Evolutionary conservation across 1,140 invertebrate species (phyloP).

Genomic region (Eriosoma lanigerum): DNA sequence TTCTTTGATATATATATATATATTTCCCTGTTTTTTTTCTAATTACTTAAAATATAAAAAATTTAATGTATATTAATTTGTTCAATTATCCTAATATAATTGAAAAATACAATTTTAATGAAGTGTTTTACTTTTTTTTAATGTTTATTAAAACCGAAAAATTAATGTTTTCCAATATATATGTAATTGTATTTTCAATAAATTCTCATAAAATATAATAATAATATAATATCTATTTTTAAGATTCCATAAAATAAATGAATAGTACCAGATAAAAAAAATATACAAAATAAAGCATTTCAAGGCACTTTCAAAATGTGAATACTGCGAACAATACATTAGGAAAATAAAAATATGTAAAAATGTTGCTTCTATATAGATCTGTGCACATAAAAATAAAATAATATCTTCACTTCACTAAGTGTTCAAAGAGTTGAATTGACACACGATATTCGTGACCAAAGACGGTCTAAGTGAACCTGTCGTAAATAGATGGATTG

Average conservation of each 20-base stretch:
- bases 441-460: conserved; percentile 31
- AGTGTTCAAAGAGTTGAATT: not conserved
- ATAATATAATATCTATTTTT: too few relatives aligned
- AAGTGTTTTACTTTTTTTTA: not conserved
- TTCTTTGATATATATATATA: too few relatives aligned
- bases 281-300: not conserved
- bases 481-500: not conserved
- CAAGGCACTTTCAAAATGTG: not conserved
- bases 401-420: not conserved
- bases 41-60: too few relatives aligned
- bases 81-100: too few relatives aligned
- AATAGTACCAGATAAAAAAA: not conserved
- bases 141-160: not conserved
- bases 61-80: too few relatives aligned
- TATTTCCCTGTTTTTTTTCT: too few relatives aligned
- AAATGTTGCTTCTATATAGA: not conserved
- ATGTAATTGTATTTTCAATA: not conserved
- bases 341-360: not conserved
- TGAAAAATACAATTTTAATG: too few relatives aligned
- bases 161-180: not conserved
- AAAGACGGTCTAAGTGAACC: conserved; percentile 1
- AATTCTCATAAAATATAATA: not conserved
- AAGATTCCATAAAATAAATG: too few relatives aligned
- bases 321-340: not conserved
- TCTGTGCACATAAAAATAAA: not conserved